phyloP scores from a whole-genome alignment of 1,140 invertebrate species.

The Druon quercuslanigerum region DNA sequence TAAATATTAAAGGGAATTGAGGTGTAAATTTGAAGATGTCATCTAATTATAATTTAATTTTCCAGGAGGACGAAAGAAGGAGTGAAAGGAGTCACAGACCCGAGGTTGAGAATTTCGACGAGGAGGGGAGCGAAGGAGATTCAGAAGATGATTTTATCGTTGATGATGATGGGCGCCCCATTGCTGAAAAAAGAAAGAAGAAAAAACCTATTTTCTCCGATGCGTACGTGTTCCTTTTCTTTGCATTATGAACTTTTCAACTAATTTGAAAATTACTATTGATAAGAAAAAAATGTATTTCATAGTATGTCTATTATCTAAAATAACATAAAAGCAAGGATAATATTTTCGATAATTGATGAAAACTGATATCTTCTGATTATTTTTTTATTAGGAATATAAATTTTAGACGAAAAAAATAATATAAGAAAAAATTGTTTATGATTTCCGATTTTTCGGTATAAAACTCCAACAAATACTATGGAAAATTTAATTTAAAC shows the following conservation, averaged over 20 bases:
- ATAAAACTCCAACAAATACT: too few species aligned
- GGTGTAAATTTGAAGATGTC: constrained; percentile 2
- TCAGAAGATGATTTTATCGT: constrained; percentile 99
- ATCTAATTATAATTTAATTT: constrained; percentile 12
- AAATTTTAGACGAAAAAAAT: too few species aligned
- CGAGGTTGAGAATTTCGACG: constrained; percentile 82
- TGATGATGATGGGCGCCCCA: constrained; percentile 95
- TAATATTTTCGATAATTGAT: too few species aligned
- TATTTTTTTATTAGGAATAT: too few species aligned
- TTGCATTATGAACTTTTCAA: neutral
- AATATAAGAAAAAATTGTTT: too few species aligned
- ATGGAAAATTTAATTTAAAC: too few species aligned
- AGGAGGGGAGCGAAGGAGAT: constrained; percentile 86
- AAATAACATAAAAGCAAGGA: too few species aligned
- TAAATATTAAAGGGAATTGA: neutral
- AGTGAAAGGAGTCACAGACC: constrained; percentile 81
- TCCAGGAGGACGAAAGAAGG: constrained; percentile 86
- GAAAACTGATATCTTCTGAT: too few species aligned
- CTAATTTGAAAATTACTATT: constrained; percentile 19
- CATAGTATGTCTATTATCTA: too few species aligned
- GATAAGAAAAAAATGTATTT: too few species aligned
- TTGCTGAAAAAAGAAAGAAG: constrained; percentile 90
- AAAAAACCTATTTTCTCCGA: constrained; percentile 93
- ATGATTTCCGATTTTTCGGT: too few species aligned
- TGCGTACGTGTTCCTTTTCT: constrained; percentile 80